Evolutionary conservation across 2,888 invertebrate genomes (phyloP), one percentile per base, ranked within the genome.

Genomic region (Auanema sp.): DNA sequence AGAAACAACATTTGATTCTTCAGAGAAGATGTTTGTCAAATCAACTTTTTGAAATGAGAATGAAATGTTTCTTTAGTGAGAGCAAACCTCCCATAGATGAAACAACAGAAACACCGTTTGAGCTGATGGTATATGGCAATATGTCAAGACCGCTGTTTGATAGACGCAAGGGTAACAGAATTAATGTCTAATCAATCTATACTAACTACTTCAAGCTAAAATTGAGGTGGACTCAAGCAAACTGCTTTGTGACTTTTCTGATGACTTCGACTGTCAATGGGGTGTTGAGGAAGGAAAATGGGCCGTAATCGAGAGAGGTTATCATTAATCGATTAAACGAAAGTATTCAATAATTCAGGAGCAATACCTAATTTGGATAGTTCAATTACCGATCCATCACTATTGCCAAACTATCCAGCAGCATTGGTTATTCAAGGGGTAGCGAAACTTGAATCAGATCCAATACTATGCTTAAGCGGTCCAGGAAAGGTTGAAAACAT

Each of bases 211-310:
- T 49, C 49, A 58, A 56, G 71, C 76, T n/a, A 69, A 69, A 57
- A 64, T 77, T 14, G 71, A 80, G 33, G 62, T 64, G 16, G 76
- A 81, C 50, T 73, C 79, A 1, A 62, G 71, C 16, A 75, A 80
- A 59, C 65, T 81, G 43, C 64, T 81, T 1, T 81, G 81, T 54
- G 80, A 79, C 58, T 81, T 81, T 63, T 77, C 75, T 24, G 67
- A 70, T 25, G 79, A 79, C 47, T 81, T 80, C 60, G 69, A 78
- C 2, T 81, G 81, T 54, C 74, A 74, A 62, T 81, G 81, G 81
- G 81, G 81, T 12, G 74, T 78, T 0, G 79, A 79, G 65, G 77
- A 77, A 3, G 81, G 81, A 8, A 57, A 71, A 66, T 81, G 81
- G 81, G 81, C 81, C 1, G 65, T 81, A 47, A 71, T 81, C 16